A percentile compares a stretch with the other conserved stretches of the same genome.
Conservation (phyloP, 2,888 invertebrate genomes). For the Anticlea derivata region DNA sequence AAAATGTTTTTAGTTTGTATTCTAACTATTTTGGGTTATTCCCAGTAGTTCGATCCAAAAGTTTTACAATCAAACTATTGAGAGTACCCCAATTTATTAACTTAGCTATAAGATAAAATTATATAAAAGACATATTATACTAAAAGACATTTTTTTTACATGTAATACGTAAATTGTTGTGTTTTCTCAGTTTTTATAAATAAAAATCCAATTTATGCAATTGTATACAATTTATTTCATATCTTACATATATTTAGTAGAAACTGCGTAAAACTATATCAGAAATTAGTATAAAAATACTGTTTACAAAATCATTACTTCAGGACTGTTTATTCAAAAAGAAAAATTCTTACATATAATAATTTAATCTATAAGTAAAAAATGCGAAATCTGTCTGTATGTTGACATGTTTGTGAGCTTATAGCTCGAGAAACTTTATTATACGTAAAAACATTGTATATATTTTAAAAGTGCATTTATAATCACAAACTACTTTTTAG, state of each 20-base stretch:
- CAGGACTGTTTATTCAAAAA: conserved; percentile 42
- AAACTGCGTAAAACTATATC: conserved; percentile 69
- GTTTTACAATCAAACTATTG: background rate
- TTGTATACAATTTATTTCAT: conserved; percentile 80
- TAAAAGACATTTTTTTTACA: conserved; percentile 29
- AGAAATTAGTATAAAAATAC: conserved; percentile 82
- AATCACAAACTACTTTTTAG: too few species aligned
- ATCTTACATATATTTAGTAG: conserved; percentile 72
- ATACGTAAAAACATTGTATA: background rate
- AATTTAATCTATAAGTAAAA: background rate
- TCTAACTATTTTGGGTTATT: background rate
- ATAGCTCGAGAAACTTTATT: conserved; percentile 1
- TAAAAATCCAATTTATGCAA: conserved; percentile 52
- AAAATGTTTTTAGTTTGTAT: background rate
- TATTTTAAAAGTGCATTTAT: background rate
- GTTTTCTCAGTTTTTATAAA: conserved; percentile 28
- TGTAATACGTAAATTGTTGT: conserved; percentile 9
- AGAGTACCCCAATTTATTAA: background rate
- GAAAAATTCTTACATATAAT: conserved; percentile 25
- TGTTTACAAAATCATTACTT: conserved; percentile 53
- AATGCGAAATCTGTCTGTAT: conserved; percentile 7
- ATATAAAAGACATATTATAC: conserved; percentile 26
- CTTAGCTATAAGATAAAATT: conserved; percentile 14
- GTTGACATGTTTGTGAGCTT: conserved; percentile 2
- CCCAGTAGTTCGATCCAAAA: background rate